Conservation (phyloP, 2,888 invertebrate species). For the Ormia ochracea region DNA sequence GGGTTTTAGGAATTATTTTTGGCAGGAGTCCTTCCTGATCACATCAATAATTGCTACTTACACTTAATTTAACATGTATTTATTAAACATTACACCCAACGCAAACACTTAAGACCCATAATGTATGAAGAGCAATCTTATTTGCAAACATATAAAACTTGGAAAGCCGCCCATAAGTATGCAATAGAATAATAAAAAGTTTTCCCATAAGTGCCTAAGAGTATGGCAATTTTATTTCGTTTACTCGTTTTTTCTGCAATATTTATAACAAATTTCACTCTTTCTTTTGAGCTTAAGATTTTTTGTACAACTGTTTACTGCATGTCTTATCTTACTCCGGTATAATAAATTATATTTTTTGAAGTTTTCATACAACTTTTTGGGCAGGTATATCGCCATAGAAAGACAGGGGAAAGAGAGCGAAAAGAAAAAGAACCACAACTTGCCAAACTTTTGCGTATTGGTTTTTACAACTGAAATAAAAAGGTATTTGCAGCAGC, state of each 20-base stretch:
- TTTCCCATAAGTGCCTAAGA: constrained; percentile 59
- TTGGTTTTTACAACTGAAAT: constrained; percentile 43
- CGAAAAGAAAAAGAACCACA: constrained; percentile 3
- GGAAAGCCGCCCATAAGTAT: constrained; percentile 53
- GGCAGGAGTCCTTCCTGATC: constrained; percentile 35
- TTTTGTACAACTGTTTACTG: constrained; percentile 46
- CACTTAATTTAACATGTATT: constrained; percentile 56
- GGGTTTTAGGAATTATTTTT: neutral
- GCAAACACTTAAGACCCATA: constrained; percentile 3
- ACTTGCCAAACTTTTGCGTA: constrained; percentile 53
- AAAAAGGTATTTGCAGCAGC: neutral
- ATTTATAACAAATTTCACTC: constrained; percentile 26
- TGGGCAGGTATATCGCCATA: constrained; percentile 31
- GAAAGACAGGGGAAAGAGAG: neutral
- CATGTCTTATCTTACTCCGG: constrained; percentile 63
- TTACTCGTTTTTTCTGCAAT: neutral
- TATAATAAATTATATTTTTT: constrained; percentile 74
- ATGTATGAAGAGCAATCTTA: constrained; percentile 32
- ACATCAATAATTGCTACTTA: constrained; percentile 57
- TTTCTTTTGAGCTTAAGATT: neutral
- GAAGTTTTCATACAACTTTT: constrained; percentile 63
- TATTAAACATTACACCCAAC: constrained; percentile 34
- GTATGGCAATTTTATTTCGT: constrained; percentile 48
- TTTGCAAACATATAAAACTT: constrained; percentile 25
- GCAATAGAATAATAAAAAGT: constrained; percentile 42